phyloP scores from a whole-genome alignment of 2,888 invertebrate species.

The Ophioninae sp. region DNA sequence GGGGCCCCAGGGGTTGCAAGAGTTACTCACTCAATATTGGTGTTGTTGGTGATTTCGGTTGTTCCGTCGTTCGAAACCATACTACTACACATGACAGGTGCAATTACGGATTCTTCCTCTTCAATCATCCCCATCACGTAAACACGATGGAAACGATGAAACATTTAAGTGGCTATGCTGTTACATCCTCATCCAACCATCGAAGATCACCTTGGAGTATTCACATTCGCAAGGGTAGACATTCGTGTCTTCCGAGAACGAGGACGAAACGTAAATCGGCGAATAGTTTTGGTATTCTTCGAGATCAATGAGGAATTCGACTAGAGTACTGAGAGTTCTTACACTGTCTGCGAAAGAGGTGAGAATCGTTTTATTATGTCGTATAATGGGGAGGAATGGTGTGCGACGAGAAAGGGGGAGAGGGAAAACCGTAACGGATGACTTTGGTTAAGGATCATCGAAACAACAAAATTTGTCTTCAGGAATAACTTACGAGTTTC shows the following conservation, averaged over 20 bases:
- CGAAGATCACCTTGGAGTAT: conserved; percentile 79
- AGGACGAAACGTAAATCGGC: conserved; percentile 20
- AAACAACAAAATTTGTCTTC: no score
- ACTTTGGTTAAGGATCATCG: no score
- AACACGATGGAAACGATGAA: conserved; percentile 69
- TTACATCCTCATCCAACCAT: conserved; percentile 78
- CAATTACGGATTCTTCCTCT: conserved; percentile 53
- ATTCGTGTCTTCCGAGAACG: conserved; percentile 53
- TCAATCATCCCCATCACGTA: conserved; percentile 53
- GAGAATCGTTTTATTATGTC: conserved; percentile 23
- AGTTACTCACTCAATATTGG: conserved; percentile 23
- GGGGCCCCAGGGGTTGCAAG: conserved; percentile 43
- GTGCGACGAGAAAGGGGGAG: no score
- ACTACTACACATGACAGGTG: conserved; percentile 59
- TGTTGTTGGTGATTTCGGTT: conserved; percentile 30
- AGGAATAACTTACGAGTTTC: no score
- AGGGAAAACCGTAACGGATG: no score
- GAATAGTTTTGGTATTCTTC: conserved; percentile 43
- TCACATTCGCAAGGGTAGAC: conserved; percentile 80
- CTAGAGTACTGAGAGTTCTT: conserved; percentile 38
- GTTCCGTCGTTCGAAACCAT: conserved; percentile 41
- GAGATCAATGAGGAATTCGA: conserved; percentile 46
- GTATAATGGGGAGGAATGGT: background rate
- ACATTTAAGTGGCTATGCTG: conserved; percentile 76
- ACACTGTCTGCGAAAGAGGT: conserved; percentile 61